Percentiles rank a stretch among this genome's conserved stretches.
These are phyloP conservation scores for Eurytemora carolleeae DNA, from an alignment of 1,140 invertebrate genomes.

Conservation along the genomic window DNA sequence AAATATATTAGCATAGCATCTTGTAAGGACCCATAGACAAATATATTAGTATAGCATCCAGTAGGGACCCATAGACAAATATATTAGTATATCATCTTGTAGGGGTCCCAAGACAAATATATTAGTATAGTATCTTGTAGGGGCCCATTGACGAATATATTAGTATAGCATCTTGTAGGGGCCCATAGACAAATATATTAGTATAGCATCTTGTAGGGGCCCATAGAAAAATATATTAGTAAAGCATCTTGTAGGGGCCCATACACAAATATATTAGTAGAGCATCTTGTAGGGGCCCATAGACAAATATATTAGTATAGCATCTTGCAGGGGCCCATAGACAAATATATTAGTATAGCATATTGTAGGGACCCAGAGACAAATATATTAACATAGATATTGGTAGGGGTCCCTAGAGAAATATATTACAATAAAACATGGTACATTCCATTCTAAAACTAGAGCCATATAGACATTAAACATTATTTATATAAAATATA, in stretches of 20 bases:
- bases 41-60: neutral
- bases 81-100: neutral
- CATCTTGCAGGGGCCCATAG: neutral
- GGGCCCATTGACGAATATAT: neutral
- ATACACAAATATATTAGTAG: neutral
- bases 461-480: neutral
- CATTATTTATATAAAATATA: neutral
- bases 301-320: neutral
- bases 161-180: neutral
- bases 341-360: neutral
- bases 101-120: neutral
- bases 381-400: neutral
- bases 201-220: slow-evolving; percentile 39
- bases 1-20: neutral
- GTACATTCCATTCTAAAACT: neutral
- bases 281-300: neutral
- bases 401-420: neutral
- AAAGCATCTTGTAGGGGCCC: no score
- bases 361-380: neutral
- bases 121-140: neutral
- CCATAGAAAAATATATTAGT: slow-evolving; percentile 52
- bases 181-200: neutral
- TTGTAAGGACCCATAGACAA: neutral
- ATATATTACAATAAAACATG: neutral
- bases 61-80: neutral